Evolutionary conservation across 2,113 vertebrate genomes (phyloP).

Genomic region (Strigops habroptila): DNA sequence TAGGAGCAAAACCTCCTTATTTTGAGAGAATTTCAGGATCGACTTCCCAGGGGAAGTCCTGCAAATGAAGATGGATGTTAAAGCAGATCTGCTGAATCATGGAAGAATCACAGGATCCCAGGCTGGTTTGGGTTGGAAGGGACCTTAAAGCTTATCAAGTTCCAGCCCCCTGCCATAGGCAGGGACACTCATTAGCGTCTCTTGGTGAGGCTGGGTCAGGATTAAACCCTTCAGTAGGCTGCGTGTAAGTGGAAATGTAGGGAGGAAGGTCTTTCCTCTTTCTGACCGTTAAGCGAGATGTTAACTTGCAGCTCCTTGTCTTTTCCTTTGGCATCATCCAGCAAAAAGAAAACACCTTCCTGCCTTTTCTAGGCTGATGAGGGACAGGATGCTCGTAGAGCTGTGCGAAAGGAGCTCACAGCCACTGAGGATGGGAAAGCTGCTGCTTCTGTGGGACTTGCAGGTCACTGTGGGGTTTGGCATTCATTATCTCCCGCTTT

Average conservation of each 20-base stretch:
- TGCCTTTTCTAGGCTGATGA: not conserved
- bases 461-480: not conserved
- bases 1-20: not conserved
- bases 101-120: not conserved
- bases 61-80: not conserved
- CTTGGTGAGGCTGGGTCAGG: not conserved
- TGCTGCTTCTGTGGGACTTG: not conserved
- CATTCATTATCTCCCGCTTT: not conserved
- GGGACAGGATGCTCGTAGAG: not conserved
- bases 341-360: not conserved
- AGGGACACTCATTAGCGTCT: not conserved
- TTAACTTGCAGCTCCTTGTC: not conserved
- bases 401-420: not conserved
- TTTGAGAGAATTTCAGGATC: not conserved
- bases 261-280: not conserved
- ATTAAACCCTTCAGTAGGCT: not conserved
- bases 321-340: not conserved
- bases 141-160: not conserved
- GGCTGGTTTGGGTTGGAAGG: not conserved
- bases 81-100: not conserved
- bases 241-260: not conserved
- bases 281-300: not conserved
- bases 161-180: not conserved
- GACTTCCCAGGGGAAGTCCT: not conserved
- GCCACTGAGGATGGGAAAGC: not conserved